These are phyloP conservation scores for Cassiopea xamachana DNA, from an alignment of 30 jellyfish, hydroid and myxozoan species.

Conservation along the genomic window DNA sequence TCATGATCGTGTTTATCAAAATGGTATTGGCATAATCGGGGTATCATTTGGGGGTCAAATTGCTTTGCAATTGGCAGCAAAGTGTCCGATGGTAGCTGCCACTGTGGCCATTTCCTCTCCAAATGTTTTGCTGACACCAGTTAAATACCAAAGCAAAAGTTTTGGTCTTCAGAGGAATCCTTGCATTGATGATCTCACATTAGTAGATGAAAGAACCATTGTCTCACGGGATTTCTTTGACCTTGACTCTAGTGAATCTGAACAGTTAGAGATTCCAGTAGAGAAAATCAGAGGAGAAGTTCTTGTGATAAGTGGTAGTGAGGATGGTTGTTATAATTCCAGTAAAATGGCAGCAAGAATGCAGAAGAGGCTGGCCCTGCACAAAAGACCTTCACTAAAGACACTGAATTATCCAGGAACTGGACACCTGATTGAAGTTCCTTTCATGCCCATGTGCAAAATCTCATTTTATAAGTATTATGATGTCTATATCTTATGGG, in stretches of 20 bases:
- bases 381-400: constrained; percentile 1
- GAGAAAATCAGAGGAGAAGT: constrained; percentile 51
- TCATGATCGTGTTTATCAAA: constrained; percentile 32
- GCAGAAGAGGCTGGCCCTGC: constrained; percentile 14
- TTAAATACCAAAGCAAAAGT: constrained; percentile 18
- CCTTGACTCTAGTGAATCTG: not conserved
- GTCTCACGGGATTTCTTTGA: not conserved
- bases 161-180: constrained; percentile 6
- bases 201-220: constrained; percentile 11
- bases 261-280: constrained; percentile 19
- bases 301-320: constrained; percentile 36
- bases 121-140: not conserved
- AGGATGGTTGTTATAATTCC: constrained; percentile 12
- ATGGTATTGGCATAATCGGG: constrained; percentile 68
- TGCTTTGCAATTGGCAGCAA: constrained; percentile 53
- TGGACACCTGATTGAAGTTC: constrained; percentile 86
- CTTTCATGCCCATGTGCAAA: constrained; percentile 78
- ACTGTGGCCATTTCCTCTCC: constrained; percentile 50
- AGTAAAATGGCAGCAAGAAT: constrained; percentile 3
- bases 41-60: constrained; percentile 68
- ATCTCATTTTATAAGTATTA: constrained; percentile 24
- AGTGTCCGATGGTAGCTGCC: constrained; percentile 35
- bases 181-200: not conserved
- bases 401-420: constrained; percentile 61
- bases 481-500: constrained; percentile 31